Base-by-base conservation (phyloP, 2,113 vertebrate species). In the Peromyscus polionotus region DNA sequence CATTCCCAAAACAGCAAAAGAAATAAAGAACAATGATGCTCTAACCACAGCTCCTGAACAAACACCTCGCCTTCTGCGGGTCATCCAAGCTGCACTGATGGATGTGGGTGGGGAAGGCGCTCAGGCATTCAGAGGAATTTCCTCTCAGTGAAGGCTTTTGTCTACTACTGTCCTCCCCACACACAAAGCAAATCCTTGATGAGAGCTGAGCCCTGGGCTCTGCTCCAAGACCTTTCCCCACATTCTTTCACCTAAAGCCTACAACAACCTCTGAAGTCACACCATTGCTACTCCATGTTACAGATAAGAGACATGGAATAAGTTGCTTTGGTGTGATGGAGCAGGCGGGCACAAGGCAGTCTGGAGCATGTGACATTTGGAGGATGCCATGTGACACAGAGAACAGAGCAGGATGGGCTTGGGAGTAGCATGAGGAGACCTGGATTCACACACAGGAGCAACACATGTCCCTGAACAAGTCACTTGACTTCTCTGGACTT, bases 361-460 rank as follows among this genome's bases (percentile, higher is more conserved):
- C 33, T 19, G 3, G 7, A 67, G 73, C 39, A 4, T 0, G 4
- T 45, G n/a, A 77, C 26, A 33, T 24, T 14, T 36, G 72, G 19
- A 79, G 20, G 75, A 9, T 4, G 11, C 48, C n/a, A 0, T 36
- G 67, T 20, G n/a, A 36, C 1, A 14, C 7, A 63, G n/a, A 13
- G 31, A 20, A 7, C 0, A 0, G 31, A 26, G 75, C 20, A 9
- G 26, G 54, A 10, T 1, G 9, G 51, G 26, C 20, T 5, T 1
- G 5, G 16, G 6, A 19, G 2, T 3, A 4, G 20, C 9, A 9
- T 3, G 1, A 48, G 54, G 24, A 81, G 45, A 65, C 28, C 84
- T 61, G 63, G 86, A 26, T 42, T 77, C 12, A 61, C 31, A 51
- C 20, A 17, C 24, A 67, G 61, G 39, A 79, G 54, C 24, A 45